A percentile compares a stretch with the other conserved stretches of the same genome.
Conservation (phyloP, 2,113 vertebrate genomes). For the Coturnix japonica region DNA sequence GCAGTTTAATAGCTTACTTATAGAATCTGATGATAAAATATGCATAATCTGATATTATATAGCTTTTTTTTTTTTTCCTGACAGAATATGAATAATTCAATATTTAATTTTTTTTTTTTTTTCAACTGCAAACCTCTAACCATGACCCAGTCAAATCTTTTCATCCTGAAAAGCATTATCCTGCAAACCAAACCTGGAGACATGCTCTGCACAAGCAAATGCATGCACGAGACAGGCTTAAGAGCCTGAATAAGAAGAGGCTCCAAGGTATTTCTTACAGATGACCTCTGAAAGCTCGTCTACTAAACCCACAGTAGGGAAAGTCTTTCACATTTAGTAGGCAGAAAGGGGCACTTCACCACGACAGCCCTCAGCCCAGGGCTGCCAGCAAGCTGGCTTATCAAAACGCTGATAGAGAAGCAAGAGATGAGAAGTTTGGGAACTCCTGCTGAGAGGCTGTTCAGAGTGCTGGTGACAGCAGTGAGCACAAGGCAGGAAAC, state of each 20-base stretch:
- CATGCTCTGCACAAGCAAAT: not conserved
- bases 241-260: conserved; percentile 59
- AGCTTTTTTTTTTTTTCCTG: not conserved
- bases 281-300: conserved; percentile 1
- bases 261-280: conserved; percentile 51
- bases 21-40: conserved; percentile 65
- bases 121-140: conserved; percentile 47
- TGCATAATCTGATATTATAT: conserved; percentile 59
- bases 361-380: conserved; percentile 23
- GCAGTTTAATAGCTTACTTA: conserved; percentile 48
- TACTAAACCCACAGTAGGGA: conserved; percentile 14
- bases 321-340: conserved; percentile 35
- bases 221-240: rapidly evolving
- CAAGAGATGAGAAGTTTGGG: not conserved
- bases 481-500: not conserved
- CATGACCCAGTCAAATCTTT: conserved; percentile 3
- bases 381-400: conserved; percentile 15
- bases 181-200: not conserved
- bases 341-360: not conserved
- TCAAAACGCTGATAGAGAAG: conserved; percentile 34
- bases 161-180: not conserved
- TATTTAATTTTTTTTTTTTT: not conserved
- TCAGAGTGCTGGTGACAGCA: rapidly evolving
- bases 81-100: conserved; percentile 45
- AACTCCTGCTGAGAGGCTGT: not conserved